Percentiles rank a stretch among this genome's conserved stretches.
phyloP scores from a whole-genome alignment of 2,797 vertebrate genomes.

The Darevskia mixta region DNA sequence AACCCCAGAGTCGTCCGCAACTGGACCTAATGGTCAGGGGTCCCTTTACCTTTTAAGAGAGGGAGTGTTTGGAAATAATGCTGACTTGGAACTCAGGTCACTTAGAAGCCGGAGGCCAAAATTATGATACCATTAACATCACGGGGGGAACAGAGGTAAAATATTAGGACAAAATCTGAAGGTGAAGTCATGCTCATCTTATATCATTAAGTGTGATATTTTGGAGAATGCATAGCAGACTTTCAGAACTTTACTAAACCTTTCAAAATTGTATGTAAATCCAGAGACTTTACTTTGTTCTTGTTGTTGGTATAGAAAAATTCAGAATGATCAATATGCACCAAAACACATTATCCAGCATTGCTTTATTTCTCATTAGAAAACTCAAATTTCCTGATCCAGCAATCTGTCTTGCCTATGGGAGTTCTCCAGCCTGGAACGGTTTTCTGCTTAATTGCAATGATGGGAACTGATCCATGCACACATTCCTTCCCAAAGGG shows the following conservation, averaged over 20 bases:
- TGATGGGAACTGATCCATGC: background rate
- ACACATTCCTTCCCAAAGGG: background rate
- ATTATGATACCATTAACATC: constrained; percentile 8
- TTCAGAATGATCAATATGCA: background rate
- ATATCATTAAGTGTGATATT: background rate
- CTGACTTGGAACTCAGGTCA: constrained; percentile 33
- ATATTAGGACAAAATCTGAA: background rate
- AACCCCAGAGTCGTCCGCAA: too few species aligned
- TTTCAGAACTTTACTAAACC: background rate
- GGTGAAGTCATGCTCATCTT: background rate
- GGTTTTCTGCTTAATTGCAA: background rate
- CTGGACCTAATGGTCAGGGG: too few species aligned
- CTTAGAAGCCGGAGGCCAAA: constrained; percentile 33
- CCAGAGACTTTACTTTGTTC: background rate
- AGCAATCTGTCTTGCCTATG: background rate
- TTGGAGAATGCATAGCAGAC: fast-evolving
- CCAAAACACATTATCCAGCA: background rate
- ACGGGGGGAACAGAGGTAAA: background rate
- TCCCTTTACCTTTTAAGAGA: background rate
- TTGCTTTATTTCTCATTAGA: background rate
- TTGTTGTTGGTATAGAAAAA: background rate
- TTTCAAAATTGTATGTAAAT: background rate
- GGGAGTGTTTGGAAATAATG: background rate
- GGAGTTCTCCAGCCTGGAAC: background rate
- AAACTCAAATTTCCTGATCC: background rate